Conservation (phyloP, 2,113 vertebrate genomes). For the Crotalus horridus region DNA sequence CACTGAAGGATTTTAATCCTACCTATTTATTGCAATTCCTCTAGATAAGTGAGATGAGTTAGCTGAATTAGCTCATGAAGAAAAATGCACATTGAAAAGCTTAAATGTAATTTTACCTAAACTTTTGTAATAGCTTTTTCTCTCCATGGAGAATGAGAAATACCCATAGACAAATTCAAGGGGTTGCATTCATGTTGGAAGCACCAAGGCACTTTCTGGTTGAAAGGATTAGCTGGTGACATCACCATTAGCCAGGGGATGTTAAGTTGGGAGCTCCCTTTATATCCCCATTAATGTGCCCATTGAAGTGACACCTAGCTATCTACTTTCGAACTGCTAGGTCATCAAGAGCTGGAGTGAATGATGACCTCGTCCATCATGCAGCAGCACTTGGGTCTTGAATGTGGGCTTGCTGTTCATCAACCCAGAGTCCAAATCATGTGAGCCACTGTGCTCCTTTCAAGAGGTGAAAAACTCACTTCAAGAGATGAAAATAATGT, state of each 20-base stretch:
- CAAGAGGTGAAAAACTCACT: background rate
- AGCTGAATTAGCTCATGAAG: background rate
- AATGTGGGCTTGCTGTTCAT: too few species aligned
- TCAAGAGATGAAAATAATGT: background rate
- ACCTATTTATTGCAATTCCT: background rate
- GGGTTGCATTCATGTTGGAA: background rate
- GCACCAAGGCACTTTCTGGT: background rate
- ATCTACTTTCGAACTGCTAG: background rate
- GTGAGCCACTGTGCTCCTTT: background rate
- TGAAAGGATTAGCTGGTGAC: background rate
- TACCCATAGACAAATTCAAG: background rate
- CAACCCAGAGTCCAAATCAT: too few species aligned
- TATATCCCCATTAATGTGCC: background rate
- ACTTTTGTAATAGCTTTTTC: background rate
- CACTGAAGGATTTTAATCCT: background rate
- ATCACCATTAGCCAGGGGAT: background rate
- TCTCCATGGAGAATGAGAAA: background rate
- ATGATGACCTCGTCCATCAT: background rate
- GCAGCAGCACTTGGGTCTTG: background rate
- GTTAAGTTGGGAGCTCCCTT: background rate
- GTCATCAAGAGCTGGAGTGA: background rate
- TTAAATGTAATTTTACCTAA: background rate
- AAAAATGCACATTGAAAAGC: too few species aligned
- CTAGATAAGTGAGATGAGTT: background rate
- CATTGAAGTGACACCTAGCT: background rate